Conservation (phyloP, 1,140 invertebrate species). For the Gryon sp. region DNA sequence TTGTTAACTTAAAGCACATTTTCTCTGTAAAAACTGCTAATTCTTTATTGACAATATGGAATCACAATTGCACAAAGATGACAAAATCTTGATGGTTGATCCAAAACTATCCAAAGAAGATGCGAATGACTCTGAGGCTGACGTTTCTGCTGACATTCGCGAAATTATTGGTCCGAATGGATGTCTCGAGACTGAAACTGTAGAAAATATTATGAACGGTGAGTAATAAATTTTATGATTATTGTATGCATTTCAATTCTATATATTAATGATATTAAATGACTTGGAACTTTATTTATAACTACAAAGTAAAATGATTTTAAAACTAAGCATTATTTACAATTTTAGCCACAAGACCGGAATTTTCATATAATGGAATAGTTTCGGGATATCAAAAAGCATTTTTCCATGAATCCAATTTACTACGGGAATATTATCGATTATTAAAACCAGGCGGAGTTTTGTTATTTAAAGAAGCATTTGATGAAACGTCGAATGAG, state of each 20-base stretch:
- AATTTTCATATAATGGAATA: neutral
- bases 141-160: too few relatives aligned
- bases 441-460: slow-evolving; percentile 40
- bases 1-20: too few relatives aligned
- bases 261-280: neutral
- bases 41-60: too few relatives aligned
- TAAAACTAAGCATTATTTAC: neutral
- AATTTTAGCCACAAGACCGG: neutral
- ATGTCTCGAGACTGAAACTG: too few relatives aligned
- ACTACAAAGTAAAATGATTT: neutral
- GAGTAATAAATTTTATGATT: too few relatives aligned
- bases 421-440: slow-evolving; percentile 41
- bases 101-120: too few relatives aligned
- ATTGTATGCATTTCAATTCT: neutral
- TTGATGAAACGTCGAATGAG: slow-evolving; percentile 24
- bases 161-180: too few relatives aligned
- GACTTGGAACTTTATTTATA: neutral
- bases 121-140: too few relatives aligned
- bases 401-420: slow-evolving; percentile 36
- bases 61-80: too few relatives aligned
- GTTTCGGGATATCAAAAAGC: slow-evolving; percentile 34
- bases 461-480: slow-evolving; percentile 25
- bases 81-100: too few relatives aligned
- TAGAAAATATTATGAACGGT: too few relatives aligned
- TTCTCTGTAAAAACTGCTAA: too few relatives aligned